Conservation (phyloP, 2,113 vertebrate genomes). For the Python bivittatus region DNA sequence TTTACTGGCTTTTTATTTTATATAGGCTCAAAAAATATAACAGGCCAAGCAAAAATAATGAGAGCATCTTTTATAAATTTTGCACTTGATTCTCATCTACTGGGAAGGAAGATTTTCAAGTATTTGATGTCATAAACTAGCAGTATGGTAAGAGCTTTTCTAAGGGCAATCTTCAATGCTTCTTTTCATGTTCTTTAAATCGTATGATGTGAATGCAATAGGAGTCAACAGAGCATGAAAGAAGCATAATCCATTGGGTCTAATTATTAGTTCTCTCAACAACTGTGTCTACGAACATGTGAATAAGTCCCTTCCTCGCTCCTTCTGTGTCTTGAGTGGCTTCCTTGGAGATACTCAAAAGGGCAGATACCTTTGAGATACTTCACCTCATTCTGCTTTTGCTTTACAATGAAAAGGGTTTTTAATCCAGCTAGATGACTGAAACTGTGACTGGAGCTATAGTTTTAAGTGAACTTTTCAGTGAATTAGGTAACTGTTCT, state of each 20-base stretch:
- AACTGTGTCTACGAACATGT: conserved; percentile 26
- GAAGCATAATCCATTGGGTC: conserved; percentile 41
- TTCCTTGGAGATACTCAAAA: conserved; percentile 41
- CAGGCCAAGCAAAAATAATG: not conserved
- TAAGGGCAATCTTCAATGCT: conserved; percentile 39
- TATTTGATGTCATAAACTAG: conserved; percentile 17
- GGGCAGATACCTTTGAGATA: conserved; percentile 28
- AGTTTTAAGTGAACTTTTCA: conserved; percentile 36
- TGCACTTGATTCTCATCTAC: conserved; percentile 12
- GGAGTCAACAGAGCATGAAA: conserved; percentile 34
- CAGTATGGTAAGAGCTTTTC: conserved; percentile 36
- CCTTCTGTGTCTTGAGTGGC: conserved; percentile 34
- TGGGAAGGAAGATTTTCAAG: not conserved
- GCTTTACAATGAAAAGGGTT: not conserved
- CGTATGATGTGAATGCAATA: conserved; percentile 41
- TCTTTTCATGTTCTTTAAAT: conserved; percentile 51
- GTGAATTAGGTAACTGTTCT: conserved; percentile 29
- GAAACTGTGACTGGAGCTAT: conserved; percentile 1
- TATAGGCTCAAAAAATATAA: not conserved
- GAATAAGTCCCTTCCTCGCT: conserved; percentile 26
- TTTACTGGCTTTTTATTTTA: not conserved
- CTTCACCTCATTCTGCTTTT: conserved; percentile 36
- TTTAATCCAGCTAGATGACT: conserved; percentile 28
- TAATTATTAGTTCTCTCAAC: conserved; percentile 51
- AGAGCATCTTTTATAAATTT: conserved; percentile 30